Conservation (phyloP, 2,797 vertebrate genomes). For the Pteropus rufus region DNA sequence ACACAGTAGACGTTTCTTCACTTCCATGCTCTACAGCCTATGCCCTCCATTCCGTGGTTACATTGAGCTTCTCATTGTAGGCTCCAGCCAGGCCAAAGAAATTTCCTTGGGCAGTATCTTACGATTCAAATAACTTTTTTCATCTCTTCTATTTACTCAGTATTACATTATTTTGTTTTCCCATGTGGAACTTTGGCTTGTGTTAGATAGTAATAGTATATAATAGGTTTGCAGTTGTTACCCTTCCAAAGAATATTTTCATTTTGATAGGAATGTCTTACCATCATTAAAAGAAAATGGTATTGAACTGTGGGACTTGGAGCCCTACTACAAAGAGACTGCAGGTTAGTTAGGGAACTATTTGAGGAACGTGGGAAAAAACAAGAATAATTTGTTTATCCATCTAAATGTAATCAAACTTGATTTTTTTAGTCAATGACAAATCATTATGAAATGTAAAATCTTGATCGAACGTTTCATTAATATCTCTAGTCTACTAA, state of each 20-base stretch:
- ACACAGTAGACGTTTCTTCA: neutral
- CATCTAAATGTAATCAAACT: slow-evolving; percentile 14
- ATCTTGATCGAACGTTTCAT: slow-evolving; percentile 30
- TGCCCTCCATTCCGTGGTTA: neutral
- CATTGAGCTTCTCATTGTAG: neutral
- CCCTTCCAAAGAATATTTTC: neutral
- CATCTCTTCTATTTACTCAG: neutral
- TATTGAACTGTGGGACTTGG: neutral
- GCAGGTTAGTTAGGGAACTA: neutral
- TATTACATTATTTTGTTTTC: neutral
- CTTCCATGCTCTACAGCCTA: neutral
- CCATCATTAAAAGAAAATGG: neutral
- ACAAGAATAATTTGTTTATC: neutral
- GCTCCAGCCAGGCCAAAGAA: neutral
- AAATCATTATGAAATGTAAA: slow-evolving; percentile 45
- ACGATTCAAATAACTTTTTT: neutral
- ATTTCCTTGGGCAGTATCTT: neutral
- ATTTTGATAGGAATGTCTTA: neutral
- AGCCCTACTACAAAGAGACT: neutral
- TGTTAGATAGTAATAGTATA: neutral
- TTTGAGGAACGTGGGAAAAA: neutral
- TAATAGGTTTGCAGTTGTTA: neutral
- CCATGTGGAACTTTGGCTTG: neutral
- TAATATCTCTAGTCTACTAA: slow-evolving; percentile 20
- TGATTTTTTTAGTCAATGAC: slow-evolving; percentile 50